Evolutionary conservation across 2,888 invertebrate genomes (phyloP).

Genomic region (Drosophila emarginata): DNA sequence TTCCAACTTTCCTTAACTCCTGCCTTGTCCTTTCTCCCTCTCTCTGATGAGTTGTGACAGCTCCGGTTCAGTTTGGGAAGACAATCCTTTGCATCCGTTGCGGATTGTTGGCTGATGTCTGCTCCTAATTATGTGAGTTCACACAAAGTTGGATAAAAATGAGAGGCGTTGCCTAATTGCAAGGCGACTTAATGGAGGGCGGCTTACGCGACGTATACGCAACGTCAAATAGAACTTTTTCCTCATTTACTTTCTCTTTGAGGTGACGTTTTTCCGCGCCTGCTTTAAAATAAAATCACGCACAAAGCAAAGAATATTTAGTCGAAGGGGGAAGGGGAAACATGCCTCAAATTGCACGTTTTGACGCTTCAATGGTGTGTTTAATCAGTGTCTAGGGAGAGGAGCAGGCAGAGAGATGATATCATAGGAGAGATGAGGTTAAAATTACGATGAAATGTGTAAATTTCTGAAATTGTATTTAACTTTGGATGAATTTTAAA

Average conservation of each 20-base stretch:
- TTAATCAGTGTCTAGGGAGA: conserved; percentile 19
- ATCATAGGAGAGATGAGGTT: not conserved
- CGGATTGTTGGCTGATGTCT: conserved; percentile 6
- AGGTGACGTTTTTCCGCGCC: conserved; percentile 15
- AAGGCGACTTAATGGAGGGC: conserved; percentile 17
- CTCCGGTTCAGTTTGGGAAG: conserved; percentile 5
- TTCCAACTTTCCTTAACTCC: not conserved
- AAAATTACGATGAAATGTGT: not conserved
- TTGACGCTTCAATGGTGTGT: conserved; percentile 11
- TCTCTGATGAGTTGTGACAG: not conserved
- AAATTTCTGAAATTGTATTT: conserved; percentile 15
- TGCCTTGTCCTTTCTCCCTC: not conserved
- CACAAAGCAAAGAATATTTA: conserved; percentile 9
- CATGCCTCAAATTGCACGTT: not conserved
- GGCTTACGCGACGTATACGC: conserved; percentile 38
- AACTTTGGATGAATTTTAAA: conserved; percentile 23
- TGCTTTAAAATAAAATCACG: conserved; percentile 39
- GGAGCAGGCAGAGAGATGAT: not conserved
- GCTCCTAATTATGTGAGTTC: conserved; percentile 37
- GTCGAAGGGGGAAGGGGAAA: not conserved
- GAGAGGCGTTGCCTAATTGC: conserved; percentile 5
- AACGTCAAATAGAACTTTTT: not conserved
- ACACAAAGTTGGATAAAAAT: conserved; percentile 9
- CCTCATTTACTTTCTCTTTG: not conserved
- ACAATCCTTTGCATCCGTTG: conserved; percentile 5